Evolutionary conservation across 2,113 vertebrate species (phyloP).

Genomic region (Callionymus lyra): DNA sequence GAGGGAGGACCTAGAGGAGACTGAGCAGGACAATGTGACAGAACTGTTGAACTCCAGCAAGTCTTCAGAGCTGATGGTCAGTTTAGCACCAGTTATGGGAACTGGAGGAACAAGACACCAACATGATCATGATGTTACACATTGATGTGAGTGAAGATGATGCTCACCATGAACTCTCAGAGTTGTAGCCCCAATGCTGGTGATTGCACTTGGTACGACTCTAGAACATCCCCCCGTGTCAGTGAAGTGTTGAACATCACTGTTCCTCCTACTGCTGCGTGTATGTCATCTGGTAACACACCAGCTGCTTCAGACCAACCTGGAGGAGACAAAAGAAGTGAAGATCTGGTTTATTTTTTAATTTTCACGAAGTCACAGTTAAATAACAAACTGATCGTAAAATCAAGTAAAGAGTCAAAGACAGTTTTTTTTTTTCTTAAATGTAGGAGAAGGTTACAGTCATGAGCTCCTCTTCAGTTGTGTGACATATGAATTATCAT

Average conservation of each 20-base stretch:
- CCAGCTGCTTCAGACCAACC: conserved; percentile 25
- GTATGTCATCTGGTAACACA: conserved; percentile 18
- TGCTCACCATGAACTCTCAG: conserved; percentile 10
- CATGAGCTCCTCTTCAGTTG: no score
- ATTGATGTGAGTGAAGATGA: not conserved
- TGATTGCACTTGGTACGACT: rapidly evolving
- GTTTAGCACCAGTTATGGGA: no score
- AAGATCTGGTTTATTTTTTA: no score
- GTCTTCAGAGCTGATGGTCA: not conserved
- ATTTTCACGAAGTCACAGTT: no score
- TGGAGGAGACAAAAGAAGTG: conserved; percentile 5
- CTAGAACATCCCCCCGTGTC: conserved; percentile 9
- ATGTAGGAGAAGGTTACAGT: no score
- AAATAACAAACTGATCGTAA: no score
- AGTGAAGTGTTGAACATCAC: conserved; percentile 20
- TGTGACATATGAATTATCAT: no score
- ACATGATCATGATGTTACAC: not conserved
- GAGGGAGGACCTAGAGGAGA: conserved; percentile 18
- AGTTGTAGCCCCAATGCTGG: rapidly evolving
- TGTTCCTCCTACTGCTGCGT: conserved; percentile 7
- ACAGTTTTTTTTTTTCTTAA: no score
- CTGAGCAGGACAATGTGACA: conserved; percentile 24
- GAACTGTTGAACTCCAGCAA: conserved; percentile 35
- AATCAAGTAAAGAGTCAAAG: no score
- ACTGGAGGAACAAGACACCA: not conserved